Evolutionary conservation across 2,888 invertebrate genomes (phyloP).

Genomic region (Drosophila fulvimacula): DNA sequence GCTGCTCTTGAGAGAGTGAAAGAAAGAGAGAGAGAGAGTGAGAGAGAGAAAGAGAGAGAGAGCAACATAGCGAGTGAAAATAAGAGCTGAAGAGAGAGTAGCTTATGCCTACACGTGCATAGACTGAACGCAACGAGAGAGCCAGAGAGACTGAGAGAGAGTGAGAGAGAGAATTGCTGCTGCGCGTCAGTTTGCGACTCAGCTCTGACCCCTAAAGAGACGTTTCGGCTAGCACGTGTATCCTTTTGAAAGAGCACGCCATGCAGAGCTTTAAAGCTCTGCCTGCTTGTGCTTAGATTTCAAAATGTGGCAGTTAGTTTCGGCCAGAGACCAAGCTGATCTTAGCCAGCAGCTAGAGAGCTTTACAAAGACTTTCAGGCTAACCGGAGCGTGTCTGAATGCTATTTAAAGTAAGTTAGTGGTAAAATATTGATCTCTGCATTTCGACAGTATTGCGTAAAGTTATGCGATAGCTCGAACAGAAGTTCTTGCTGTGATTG

Average conservation of each 20-base stretch:
- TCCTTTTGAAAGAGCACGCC: slow-evolving; percentile 52
- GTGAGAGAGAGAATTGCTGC: slow-evolving; percentile 46
- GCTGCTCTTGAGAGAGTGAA: slow-evolving; percentile 51
- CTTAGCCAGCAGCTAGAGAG: slow-evolving; percentile 13
- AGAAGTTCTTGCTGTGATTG: neutral
- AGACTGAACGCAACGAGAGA: neutral
- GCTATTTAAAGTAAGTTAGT: no score
- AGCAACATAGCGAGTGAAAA: neutral
- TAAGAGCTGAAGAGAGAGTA: slow-evolving; percentile 3
- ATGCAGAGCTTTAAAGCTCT: slow-evolving; percentile 56
- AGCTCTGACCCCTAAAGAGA: slow-evolving; percentile 47
- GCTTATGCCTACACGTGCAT: slow-evolving; percentile 35
- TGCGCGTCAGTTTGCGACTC: slow-evolving; percentile 54
- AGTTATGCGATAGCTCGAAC: neutral
- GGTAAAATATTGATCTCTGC: no score
- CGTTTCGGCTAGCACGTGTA: slow-evolving; percentile 51
- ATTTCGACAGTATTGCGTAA: neutral
- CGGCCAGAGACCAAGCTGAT: slow-evolving; percentile 29
- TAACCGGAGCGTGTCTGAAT: neutral
- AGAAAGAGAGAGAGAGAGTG: slow-evolving; percentile 12
- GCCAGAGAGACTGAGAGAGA: neutral
- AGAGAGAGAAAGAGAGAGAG: neutral
- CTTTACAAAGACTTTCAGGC: neutral
- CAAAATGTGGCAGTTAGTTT: neutral
- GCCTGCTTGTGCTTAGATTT: slow-evolving; percentile 1